Evolutionary conservation across 2,797 vertebrate species (phyloP), one percentile per base, ranked within the genome.

Genomic region (Dallia pectoralis): DNA sequence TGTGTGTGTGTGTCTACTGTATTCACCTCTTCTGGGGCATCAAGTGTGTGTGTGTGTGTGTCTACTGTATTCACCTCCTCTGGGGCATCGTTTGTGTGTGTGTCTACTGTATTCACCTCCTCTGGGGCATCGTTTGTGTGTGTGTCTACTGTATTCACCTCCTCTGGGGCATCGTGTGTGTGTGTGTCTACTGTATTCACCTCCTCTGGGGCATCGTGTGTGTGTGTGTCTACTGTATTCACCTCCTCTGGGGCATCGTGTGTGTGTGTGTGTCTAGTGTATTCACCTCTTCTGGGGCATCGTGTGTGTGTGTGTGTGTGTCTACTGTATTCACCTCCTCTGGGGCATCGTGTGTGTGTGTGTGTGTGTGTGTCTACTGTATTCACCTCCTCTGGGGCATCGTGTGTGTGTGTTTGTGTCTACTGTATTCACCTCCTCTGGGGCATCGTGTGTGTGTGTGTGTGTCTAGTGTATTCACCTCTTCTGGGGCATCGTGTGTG

Each of bases 391-490:
- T 56, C 63, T 36, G 72, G 44, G 65, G 48, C 66, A 11, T n/a
- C 25, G 18, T 59, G 22, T 59, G 32, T 33, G 59, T 2, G 15
- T 74, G 36, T 67, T 59, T 71, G 16, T 67, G 36, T 63, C 33
- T 69, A 74, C 75, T 81, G 75, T 78, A 69, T 65, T 40, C 64
- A 64, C 29, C 65, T 48, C 67, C 65, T 56, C 63, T 36, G 72
- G 44, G 65, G 48, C 66, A 11, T n/a, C 25, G 18, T 59, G 22
- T 59, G 32, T 33, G 59, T 2, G 15, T 74, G 36, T 67, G 64
- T 71, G 16, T 67, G 36, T 63, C 33, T 69, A 74, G 74, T 81
- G 75, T 78, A 69, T 65, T 40, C 64, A 64, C 29, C 65, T 48
- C 67, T 61, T 56, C 63, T 36, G 72, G 44, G 65, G 48, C 66